Evolutionary conservation across 2,888 invertebrate species (phyloP).

Genomic region (Trichopoda pennipes): DNA sequence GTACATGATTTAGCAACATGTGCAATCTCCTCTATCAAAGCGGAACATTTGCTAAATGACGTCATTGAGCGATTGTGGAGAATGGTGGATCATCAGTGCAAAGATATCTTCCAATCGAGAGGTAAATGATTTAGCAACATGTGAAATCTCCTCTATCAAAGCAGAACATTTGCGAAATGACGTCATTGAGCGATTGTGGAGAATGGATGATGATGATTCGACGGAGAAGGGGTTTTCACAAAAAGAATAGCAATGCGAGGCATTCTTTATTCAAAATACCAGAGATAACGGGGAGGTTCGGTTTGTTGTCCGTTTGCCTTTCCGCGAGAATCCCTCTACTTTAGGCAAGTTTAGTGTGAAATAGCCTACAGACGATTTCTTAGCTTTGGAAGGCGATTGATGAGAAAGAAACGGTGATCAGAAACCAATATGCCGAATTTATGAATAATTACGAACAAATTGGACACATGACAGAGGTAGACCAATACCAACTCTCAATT

Average conservation of each 20-base stretch:
- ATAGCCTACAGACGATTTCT: too few relatives aligned
- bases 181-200: not conserved
- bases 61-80: too few relatives aligned
- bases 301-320: too few relatives aligned
- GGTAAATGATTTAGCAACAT: not conserved
- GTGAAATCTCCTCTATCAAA: not conserved
- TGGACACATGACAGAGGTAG: too few relatives aligned
- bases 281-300: not conserved
- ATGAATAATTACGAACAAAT: too few relatives aligned
- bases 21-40: not conserved
- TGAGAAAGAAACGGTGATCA: too few relatives aligned
- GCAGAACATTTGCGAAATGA: not conserved
- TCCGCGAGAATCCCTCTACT: too few relatives aligned
- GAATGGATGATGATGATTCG: not conserved
- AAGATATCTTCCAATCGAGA: not conserved
- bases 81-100: too few relatives aligned
- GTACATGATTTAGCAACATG: not conserved
- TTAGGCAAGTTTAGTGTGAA: too few relatives aligned
- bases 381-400: too few relatives aligned
- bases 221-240: not conserved
- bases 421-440: too few relatives aligned
- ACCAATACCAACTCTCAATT: too few relatives aligned
- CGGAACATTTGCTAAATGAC: not conserved
- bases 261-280: not conserved
- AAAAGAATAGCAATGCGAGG: not conserved